Evolutionary conservation across 2,113 vertebrate genomes (phyloP).

Genomic region (Microcebus murinus): DNA sequence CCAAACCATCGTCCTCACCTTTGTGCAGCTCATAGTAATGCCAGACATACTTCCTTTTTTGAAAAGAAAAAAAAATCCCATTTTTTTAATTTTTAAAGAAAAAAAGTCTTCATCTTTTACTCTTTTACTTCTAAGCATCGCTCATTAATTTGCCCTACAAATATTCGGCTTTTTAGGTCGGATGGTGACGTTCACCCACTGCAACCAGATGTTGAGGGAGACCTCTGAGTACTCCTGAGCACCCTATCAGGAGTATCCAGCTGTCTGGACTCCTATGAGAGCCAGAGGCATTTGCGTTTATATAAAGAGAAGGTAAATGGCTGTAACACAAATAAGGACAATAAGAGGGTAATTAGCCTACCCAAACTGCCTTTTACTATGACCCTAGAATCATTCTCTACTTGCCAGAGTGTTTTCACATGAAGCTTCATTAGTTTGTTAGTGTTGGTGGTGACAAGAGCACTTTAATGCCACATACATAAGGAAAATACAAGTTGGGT

Average conservation of each 20-base stretch:
- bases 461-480: constrained; percentile 37
- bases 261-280: constrained; percentile 68
- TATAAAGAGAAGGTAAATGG: constrained; percentile 54
- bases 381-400: neutral
- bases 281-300: constrained; percentile 68
- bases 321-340: constrained; percentile 62
- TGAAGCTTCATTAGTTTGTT: constrained; percentile 40
- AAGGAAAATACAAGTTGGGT: neutral
- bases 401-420: constrained; percentile 40
- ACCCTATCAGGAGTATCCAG: constrained; percentile 63
- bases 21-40: neutral
- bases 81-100: neutral
- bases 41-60: neutral
- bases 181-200: constrained; percentile 48
- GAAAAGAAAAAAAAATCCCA: too few species aligned
- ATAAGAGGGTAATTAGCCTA: constrained; percentile 65
- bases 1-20: neutral
- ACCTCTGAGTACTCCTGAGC: constrained; percentile 63
- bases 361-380: constrained; percentile 48
- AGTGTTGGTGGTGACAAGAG: neutral
- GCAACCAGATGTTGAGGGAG: constrained; percentile 69
- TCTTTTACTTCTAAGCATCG: constrained; percentile 66
- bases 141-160: constrained; percentile 72
- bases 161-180: constrained; percentile 70
- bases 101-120: neutral